Percentiles rank a stretch among this genome's conserved stretches.
These are phyloP conservation scores for Syngnathus typhle DNA, from an alignment of 2,113 vertebrate species.

Conservation along the genomic window DNA sequence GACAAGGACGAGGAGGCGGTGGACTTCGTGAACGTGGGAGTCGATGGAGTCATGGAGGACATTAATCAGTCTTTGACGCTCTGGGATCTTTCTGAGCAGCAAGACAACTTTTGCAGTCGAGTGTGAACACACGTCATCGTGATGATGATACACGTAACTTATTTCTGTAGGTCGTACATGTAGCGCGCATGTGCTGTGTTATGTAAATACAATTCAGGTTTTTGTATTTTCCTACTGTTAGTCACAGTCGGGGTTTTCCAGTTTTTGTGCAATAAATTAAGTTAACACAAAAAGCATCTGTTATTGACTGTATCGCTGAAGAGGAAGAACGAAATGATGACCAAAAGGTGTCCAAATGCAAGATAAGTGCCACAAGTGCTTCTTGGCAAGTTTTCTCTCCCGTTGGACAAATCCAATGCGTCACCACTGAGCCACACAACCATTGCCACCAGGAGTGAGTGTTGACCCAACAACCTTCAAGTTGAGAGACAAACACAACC, in stretches of 20 bases:
- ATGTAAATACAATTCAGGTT: conserved; percentile 20
- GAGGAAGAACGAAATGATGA: neutral
- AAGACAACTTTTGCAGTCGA: conserved; percentile 53
- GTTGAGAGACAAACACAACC: too few relatives aligned
- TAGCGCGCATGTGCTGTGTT: neutral
- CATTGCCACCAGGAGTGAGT: too few relatives aligned
- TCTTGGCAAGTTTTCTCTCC: conserved; percentile 38
- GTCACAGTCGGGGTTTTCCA: neutral
- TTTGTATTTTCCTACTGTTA: conserved; percentile 36
- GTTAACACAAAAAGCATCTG: conserved; percentile 11
- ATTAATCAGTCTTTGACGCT: conserved; percentile 23
- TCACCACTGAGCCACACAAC: too few relatives aligned
- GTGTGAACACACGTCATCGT: conserved; percentile 30
- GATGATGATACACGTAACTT: conserved; percentile 11
- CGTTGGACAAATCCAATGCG: conserved; percentile 65
- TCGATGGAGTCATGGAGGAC: conserved; percentile 34
- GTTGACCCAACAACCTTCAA: too few relatives aligned
- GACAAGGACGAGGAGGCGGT: conserved; percentile 53
- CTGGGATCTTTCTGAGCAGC: conserved; percentile 26
- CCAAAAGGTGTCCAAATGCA: conserved; percentile 39
- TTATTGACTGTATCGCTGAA: conserved; percentile 4
- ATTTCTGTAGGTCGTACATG: conserved; percentile 7
- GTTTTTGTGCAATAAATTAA: conserved; percentile 23
- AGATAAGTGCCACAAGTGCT: neutral
- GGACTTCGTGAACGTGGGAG: too few relatives aligned